Conservation (phyloP, 2,888 invertebrate genomes). For the Clitarchus hookeri region DNA sequence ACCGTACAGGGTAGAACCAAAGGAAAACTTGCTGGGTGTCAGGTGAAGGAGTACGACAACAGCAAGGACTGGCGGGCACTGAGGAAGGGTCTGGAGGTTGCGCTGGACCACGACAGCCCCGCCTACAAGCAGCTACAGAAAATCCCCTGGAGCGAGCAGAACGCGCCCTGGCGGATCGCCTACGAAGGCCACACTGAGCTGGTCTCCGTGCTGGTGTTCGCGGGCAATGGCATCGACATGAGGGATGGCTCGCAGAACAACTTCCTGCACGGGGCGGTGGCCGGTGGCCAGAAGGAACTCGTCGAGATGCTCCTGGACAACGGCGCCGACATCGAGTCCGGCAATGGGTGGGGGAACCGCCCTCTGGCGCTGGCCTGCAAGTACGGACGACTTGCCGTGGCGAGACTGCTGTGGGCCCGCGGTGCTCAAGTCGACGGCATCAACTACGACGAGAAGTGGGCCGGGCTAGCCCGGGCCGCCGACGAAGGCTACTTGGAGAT, state of each 20-base stretch:
- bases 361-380: neutral
- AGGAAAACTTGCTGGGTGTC: neutral
- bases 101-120: neutral
- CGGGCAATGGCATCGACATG: neutral
- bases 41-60: neutral
- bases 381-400: neutral
- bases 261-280: conserved; percentile 22
- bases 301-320: conserved; percentile 4
- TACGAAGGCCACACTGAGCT: conserved; percentile 11
- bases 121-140: neutral
- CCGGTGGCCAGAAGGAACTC: neutral
- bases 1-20: too few species aligned
- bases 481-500: neutral
- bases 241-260: conserved; percentile 2
- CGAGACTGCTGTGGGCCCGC: neutral
- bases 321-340: conserved; percentile 3
- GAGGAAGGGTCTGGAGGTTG: neutral
- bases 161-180: neutral
- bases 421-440: neutral
- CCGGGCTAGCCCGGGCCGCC: neutral
- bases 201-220: neutral
- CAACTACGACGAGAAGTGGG: neutral
- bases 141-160: neutral
- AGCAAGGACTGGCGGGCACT: neutral
- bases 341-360: neutral